These are phyloP conservation scores for Acanthurus tractus DNA, from an alignment of 2,797 vertebrate species.

Conservation along the genomic window DNA sequence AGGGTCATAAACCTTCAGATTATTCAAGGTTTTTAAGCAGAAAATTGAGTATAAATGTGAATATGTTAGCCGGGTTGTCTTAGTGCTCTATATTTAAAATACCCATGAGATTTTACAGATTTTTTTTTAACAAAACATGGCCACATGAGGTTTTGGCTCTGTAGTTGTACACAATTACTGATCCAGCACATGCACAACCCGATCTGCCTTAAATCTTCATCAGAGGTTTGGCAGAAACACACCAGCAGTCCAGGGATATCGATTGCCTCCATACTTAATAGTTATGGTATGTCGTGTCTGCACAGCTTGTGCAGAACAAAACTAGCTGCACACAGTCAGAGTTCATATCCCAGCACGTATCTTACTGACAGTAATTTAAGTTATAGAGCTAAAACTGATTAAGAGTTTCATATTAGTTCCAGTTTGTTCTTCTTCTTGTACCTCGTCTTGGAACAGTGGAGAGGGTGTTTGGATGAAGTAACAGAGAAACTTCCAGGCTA, in stretches of 20 bases:
- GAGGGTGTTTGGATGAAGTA: neutral
- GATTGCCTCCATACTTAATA: neutral
- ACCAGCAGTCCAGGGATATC: neutral
- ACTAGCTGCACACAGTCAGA: neutral
- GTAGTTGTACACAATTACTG: neutral
- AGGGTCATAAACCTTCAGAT: neutral
- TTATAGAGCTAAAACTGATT: neutral
- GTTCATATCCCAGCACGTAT: neutral
- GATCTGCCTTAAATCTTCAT: slow-evolving; percentile 6
- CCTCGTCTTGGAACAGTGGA: neutral
- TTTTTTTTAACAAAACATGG: neutral
- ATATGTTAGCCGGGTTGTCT: neutral
- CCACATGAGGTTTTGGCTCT: neutral
- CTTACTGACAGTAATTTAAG: neutral
- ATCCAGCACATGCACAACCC: slow-evolving; percentile 6
- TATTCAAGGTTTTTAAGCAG: neutral
- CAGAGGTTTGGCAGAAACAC: slow-evolving; percentile 3
- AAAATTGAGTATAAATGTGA: neutral
- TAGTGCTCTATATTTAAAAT: neutral
- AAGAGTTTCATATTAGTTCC: neutral
- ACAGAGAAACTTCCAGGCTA: no score
- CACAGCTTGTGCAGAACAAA: neutral
- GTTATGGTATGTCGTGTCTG: accelerated
- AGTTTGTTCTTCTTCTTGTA: neutral
- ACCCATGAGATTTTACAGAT: slow-evolving; percentile 8